Evolutionary conservation across 2,888 invertebrate species (phyloP), one percentile per base, ranked within the genome.

Genomic region (Sinotaia quadrata): DNA sequence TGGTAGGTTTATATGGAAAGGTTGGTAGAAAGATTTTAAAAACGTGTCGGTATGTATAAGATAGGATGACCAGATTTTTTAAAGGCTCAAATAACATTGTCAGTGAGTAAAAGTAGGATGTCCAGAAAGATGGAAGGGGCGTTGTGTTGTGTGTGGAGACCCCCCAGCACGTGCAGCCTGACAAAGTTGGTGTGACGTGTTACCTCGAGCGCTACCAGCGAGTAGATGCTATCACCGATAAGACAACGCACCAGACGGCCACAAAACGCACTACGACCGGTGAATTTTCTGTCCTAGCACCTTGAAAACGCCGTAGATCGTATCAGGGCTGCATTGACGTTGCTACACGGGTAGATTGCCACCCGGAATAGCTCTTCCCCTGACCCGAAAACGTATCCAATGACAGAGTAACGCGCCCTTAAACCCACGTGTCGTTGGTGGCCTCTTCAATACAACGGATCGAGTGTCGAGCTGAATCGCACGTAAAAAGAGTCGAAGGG

Each of bases 281-380:
- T n/a, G 47, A 47, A 47, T 47, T 47, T 47, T 47, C 47, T 47
- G 24, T 41, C 12, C 49, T 8, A 49, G 60, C 24, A n/a, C 49
- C 49, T 31, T 33, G 33, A 47, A 41, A 31, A 33, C 10, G 27
- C 21, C 47, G 60, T 10, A 60, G 60, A 60, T 60, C 12, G 15
- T 60, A 60, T 60, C 60, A 47, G 49, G 8, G 15, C 27, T 31
- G 29, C 61, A 24, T 15, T 62, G 61, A 62, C 61, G 61, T 62
- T 49, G 34, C 49, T 21, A 62, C 61, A 51, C 51, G 61, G 61
- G 61, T 62, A 62, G 36, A 33, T 62, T 33, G 24, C 61, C 61
- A 62, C 61, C 61, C 61, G 61, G 49, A 34, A 31, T 62, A 18
- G 51, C 33, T 34, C 49, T 24, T 47, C 49, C 21, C 0, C 27